Evolutionary conservation across 2,888 invertebrate genomes (phyloP).

Genomic region (Notodonta dromedarius): DNA sequence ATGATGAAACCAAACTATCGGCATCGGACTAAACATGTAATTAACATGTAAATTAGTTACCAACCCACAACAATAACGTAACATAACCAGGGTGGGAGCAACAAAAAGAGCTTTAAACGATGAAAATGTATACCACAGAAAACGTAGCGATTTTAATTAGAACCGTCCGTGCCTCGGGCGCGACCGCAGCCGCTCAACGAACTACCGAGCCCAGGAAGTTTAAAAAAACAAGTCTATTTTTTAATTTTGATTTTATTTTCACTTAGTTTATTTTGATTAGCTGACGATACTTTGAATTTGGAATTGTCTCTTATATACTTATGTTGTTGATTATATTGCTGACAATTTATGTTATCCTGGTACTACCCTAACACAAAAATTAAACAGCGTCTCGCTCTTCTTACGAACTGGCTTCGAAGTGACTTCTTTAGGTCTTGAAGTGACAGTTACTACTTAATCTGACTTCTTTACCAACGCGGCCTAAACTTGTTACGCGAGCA

Average conservation of each 20-base stretch:
- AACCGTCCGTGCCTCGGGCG: constrained; percentile 70
- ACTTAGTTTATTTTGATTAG: constrained; percentile 15
- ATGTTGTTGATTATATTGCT: constrained; percentile 38
- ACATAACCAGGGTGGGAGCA: constrained; percentile 66
- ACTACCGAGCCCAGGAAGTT: constrained; percentile 48
- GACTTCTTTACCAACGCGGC: no score
- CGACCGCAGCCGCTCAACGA: constrained; percentile 68
- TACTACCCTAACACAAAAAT: neutral
- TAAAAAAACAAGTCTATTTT: constrained; percentile 47
- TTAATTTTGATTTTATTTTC: constrained; percentile 41
- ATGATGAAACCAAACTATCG: constrained; percentile 48
- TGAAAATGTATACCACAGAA: constrained; percentile 79
- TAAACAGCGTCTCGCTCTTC: no score
- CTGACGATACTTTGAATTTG: neutral
- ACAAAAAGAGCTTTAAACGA: constrained; percentile 78
- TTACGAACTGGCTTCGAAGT: no score
- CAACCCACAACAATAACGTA: constrained; percentile 75
- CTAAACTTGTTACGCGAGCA: no score
- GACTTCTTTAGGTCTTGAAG: no score
- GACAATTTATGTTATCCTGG: neutral
- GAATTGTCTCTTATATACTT: neutral
- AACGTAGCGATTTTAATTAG: constrained; percentile 81
- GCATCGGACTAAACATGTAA: constrained; percentile 62
- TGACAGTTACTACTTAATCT: no score
- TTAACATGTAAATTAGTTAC: constrained; percentile 82